These are phyloP conservation scores for Rhodeus uyekii DNA, from an alignment of 2,797 vertebrate species.

Conservation along the genomic window DNA sequence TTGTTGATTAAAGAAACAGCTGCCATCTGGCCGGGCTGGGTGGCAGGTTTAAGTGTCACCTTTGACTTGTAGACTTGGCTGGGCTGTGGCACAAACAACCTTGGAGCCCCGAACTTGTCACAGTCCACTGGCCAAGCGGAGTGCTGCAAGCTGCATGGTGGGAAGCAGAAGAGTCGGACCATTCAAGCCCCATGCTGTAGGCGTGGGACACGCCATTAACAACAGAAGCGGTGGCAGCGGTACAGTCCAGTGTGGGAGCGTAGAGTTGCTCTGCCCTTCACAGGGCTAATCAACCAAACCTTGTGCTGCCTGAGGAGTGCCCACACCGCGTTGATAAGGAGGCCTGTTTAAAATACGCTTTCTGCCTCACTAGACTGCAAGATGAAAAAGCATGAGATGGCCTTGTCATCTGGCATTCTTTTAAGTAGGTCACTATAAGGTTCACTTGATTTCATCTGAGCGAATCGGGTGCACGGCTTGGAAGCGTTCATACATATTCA, in stretches of 20 bases:
- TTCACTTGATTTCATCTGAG: constrained; percentile 75
- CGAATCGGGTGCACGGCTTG: constrained; percentile 64
- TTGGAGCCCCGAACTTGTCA: constrained; percentile 68
- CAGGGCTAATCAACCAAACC: constrained; percentile 65
- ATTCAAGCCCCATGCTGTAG: neutral
- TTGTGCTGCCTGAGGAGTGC: neutral
- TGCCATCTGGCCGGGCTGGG: constrained; percentile 67
- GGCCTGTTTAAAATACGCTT: constrained; percentile 61
- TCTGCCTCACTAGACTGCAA: constrained; percentile 67
- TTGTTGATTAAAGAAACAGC: constrained; percentile 43
- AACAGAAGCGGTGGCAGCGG: neutral
- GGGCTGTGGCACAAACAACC: constrained; percentile 65
- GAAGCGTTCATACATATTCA: constrained; percentile 76
- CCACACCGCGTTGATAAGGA: constrained; percentile 54
- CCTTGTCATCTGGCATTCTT: constrained; percentile 68
- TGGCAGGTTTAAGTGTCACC: constrained; percentile 62
- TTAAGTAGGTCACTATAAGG: constrained; percentile 79
- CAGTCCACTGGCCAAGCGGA: constrained; percentile 71
- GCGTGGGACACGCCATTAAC: neutral
- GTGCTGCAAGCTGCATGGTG: constrained; percentile 58
- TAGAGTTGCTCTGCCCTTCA: constrained; percentile 64
- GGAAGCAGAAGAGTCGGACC: neutral
- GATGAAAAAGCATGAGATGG: constrained; percentile 59
- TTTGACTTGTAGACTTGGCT: constrained; percentile 47
- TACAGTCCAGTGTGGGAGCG: neutral